Evolutionary conservation across 1,140 invertebrate species (phyloP), one percentile per base, ranked within the genome.

Genomic region (Cotesia typhae): DNA sequence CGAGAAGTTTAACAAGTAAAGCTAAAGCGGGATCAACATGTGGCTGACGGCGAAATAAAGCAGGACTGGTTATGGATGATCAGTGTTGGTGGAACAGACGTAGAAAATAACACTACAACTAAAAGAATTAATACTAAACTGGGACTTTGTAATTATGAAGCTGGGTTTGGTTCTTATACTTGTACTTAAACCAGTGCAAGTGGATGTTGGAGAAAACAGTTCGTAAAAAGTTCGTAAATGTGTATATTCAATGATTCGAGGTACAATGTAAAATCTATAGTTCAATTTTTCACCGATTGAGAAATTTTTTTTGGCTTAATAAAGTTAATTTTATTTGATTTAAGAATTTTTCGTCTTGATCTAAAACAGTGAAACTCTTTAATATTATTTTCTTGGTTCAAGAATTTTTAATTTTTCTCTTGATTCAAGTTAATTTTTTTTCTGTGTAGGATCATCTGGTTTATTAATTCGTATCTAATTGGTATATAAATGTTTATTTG

Each of bases 91-190:
- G 14, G 4, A 38, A 20, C 59, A 60, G 36, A 17, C 66, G 37
- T 51, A 70, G 17, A 20, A 9, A 52, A 41, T 51, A 60, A 55
- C 28, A 28, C 28, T 28, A 20, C 52, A 28, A 71, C 70, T 60
- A 38, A 47, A 12, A 68, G 20, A 35, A 17, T 5, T 51, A 63
- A 60, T 55, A 74, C 59, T 63, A 77, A 78, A 71, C 73, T 70
- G 75, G 77, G 67, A 76, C 69, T 71, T 74, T 75, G 74, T 78
- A 81, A 81, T 79, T 79, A 81, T 74, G 1, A 28, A 3, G 28
- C 28, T 28, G 73, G 69, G 72, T 68, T 67, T 76, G 66, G 6
- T 20, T 17, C 3, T 3, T 6, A 63, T 70, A 7, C 3, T 3
- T 6, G 63, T 70, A 65, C 41, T 47, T 47, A 47, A 47, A 47